These are phyloP conservation scores for Actinemys pallida DNA, from an alignment of 2,113 vertebrate genomes.

Conservation along the genomic window DNA sequence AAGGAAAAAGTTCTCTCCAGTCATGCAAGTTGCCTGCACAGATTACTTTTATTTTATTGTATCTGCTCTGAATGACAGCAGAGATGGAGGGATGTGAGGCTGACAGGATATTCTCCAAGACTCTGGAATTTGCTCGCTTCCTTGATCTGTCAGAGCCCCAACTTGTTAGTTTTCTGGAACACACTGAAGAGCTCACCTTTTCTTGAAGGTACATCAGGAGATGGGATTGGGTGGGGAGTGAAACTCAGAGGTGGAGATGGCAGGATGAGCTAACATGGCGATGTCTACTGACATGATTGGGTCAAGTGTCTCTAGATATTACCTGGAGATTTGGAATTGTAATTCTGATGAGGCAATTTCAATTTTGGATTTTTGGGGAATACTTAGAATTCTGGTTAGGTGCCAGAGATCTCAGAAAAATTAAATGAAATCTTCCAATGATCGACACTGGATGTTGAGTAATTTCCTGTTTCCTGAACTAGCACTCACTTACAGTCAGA, in stretches of 20 bases:
- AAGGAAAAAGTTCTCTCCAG: not conserved
- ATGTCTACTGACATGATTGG: not conserved
- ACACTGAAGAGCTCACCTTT: not conserved
- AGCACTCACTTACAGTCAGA: not conserved
- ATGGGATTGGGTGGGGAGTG: not conserved
- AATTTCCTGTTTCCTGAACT: not conserved
- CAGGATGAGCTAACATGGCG: not conserved
- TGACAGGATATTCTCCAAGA: rapidly evolving
- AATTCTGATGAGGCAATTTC: not conserved
- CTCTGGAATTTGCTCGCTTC: not conserved
- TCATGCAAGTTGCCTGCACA: not conserved
- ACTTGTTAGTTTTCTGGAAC: not conserved
- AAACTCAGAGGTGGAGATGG: not conserved
- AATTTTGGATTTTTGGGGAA: not conserved
- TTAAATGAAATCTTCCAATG: not conserved
- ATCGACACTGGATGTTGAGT: rapidly evolving
- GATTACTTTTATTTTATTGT: rapidly evolving
- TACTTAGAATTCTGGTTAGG: not conserved
- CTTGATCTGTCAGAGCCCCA: not conserved
- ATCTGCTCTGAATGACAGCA: not conserved
- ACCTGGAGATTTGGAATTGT: not conserved
- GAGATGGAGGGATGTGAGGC: not conserved
- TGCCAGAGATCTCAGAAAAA: not conserved
- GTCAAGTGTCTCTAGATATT: not conserved
- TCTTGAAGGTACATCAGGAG: not conserved